Evolutionary conservation across 2,113 vertebrate genomes (phyloP), one percentile per base, ranked within the genome.

Genomic region (Mastomys natalensis): DNA sequence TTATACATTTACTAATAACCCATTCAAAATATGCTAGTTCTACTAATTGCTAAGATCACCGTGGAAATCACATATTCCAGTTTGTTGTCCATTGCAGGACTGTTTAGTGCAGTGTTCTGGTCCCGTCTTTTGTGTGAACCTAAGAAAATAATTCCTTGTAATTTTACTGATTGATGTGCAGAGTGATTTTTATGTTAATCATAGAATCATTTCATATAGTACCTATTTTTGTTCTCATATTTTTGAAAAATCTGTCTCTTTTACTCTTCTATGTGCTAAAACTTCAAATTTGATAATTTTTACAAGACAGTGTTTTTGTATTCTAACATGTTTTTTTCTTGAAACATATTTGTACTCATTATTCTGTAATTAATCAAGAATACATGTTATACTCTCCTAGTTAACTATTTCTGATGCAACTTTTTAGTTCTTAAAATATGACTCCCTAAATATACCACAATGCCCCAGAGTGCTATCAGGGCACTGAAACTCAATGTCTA

Each of bases 1-100:
- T 96, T 95, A 95, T 96, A 70, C 89, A 95, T 96, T 96, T 96
- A 37, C 93, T 97, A 96, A 98, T 97, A 97, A 97, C 60, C 81
- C 95, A 97, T 87, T 91, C 43, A 97, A 96, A 97, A 93, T 94
- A 96, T 55, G 92, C 72, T 91, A 93, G 37, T 93, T 94, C 82
- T 70, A 12, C 77, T 95, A 95, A 97, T 94, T 22, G 0, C 48
- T 74, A 53, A 43, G 66, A 94, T n/a, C 77, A 74, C 90, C 40
- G 84, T 37, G 85, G 94, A 89, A 93, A 86, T 77, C 53, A 82
- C 40, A 92, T 9, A 89, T 89, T n/a, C 29, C 26, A 86, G 22
- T 34, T 5, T 87, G 45, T 60, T 86, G 40, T 87, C 9, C 3
- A 15, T 5, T 89, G n/a, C 15, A 55, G 6, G 13, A 77, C 89